Base-by-base conservation (phyloP, 2,113 vertebrate species). In the Nerophis lumbriciformis region DNA sequence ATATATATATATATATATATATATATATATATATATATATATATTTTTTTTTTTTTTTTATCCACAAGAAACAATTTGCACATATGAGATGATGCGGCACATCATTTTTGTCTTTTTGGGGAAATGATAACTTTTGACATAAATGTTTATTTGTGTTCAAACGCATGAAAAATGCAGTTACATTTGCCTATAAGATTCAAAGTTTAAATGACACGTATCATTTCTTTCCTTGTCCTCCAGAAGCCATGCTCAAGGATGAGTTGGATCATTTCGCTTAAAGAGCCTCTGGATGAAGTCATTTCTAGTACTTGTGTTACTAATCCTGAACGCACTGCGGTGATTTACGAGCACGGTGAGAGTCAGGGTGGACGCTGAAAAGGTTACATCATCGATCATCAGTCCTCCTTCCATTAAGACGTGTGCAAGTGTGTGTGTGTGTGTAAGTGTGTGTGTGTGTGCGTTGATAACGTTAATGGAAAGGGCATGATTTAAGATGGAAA, bases 381-480 rank as follows among this genome's bases (percentile, higher is more conserved):
- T 55, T 55, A 55, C 14, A 38, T 10, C 6, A 55, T 55, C 8
- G 14, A 55, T 55, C 53, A 38, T 55, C 36, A 55, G 7, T 37
- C 36, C 14, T 55, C 15, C 35, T n/a, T 8, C 15, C 14, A 55
- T 55, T 55, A n/a, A 55, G 53, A 37, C 13, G 8, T 50, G n/a
- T 48, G 48, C 6, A 15, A 1, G 8, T 11, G 10, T 11, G 28
- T 28, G 21, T 13, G 12, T 13, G 12, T 13, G 12, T 28, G 19
- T 36, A 16, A n/a, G 48, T 28, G 6, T 12, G 53, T 36, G 4
- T 14, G 36, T 38, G 14, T 4, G 36, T 15, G 28, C 38, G 4
- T 55, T 37, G 38, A 8, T 55, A 4, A 55, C 37, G 53, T 55
- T 55, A 55, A 16, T 38, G 36, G 15, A 55, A 55, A 55, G 53